Base-by-base conservation (phyloP, 2,888 invertebrate genomes). In the Athalia cordata region DNA sequence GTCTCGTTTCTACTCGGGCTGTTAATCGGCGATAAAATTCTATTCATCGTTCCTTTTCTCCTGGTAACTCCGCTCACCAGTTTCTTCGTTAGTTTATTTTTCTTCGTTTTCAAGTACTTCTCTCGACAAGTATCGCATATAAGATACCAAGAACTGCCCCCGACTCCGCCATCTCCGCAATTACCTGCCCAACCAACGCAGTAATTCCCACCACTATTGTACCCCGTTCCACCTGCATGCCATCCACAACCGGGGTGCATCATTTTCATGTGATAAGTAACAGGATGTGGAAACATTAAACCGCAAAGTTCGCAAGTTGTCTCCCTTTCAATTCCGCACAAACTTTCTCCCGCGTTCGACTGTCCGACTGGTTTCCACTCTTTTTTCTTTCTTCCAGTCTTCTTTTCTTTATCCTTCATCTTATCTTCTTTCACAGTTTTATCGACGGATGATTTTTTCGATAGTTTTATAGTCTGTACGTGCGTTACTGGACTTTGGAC, bases 41-140 rank as follows among this genome's bases (percentile, higher is more conserved):
- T 78, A 64, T 86, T 86, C 79, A 80, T 83, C 3, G 83, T 72
- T 45, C 83, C 83, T 81, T 85, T 87, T 78, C 85, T 85, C 62
- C 86, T 85, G 11, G 85, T 86, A 80, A 85, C 87, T 11, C 83
- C 84, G 2, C 83, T 85, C 5, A 85, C 87, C 3, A 87, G 82
- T 80, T 90, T 91, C 74, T 90, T 87, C 0, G 83, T 83, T 0
- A 85, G 64, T 68, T 86, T 87, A 47, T 82, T 83, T 57, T 86
- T 88, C 1, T 85, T 78, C 6, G 85, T 81, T 85, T 86, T 93
- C 83, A 92, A 91, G 89, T 92, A 95, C 85, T 95, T 96, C 76
- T 97, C 96, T 7, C 97, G 94, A 87, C 99, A 99, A 65, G 93
- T 92, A 87, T 98, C 97, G 91, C 99, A 99, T 88, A 97, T 94